Evolutionary conservation across 64 coral and sea anemone species (phyloP), one percentile per base, ranked within the genome.

Genomic region (Acropora yongei): DNA sequence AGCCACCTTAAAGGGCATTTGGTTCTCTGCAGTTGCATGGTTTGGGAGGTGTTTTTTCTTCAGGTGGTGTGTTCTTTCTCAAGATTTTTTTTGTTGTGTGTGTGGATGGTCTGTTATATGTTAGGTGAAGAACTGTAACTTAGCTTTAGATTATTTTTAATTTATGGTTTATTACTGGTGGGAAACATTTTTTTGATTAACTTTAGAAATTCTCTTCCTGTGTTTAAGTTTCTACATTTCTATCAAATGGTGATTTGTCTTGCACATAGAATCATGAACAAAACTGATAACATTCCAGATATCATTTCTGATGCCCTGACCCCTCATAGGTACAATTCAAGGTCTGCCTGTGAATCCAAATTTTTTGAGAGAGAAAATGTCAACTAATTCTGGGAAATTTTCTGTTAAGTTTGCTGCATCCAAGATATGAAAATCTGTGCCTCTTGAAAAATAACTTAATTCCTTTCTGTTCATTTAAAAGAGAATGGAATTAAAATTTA

Each of bases 21-120:
- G 73, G 73, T 47, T 87, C 74, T 49, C 84, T 87, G 71, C 84
- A 87, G 84, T 87, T 87, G 84, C 84, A 87, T 42, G 41, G 5
- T 86, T 14, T 65, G 45, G 41, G 30, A 10, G n/a, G 9, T 67
- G 68, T 18, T 1, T 68, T 18, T 71, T 65, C 2, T 73, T 61
- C 4, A 0, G 84, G 41, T 87, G 17, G 44, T 49, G 7, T 18
- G 12, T 9, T 3, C 3, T 68, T 68, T 16, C 12, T 68, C 4
- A 0, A n/a, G 12, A 68, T 30, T n/a, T 0, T 13, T 68, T 7
- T 67, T 67, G 71, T 87, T 87, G 8, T 46, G 84, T 18, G 8
- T 44, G 18, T 72, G 66, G 39, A 87, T 87, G 1, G 43, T 49
- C 4, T 47, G 57, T 47, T 87, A 44, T 5, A 87, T 19, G 47